Evolutionary conservation across 2,797 vertebrate genomes (phyloP).

Genomic region (Rhabdophis nuchalis): DNA sequence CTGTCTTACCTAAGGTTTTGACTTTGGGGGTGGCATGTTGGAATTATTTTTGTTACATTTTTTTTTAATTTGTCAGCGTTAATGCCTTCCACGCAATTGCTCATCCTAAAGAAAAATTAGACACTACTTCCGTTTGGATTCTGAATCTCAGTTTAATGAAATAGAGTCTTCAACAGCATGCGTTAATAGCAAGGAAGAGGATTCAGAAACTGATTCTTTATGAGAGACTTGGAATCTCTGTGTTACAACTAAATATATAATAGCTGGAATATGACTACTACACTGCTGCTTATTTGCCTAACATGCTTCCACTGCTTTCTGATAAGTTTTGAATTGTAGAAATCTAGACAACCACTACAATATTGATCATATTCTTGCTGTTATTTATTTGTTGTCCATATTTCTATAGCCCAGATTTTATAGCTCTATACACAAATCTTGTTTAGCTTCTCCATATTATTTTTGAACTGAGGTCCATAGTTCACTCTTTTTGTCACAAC

Average conservation of each 20-base stretch:
- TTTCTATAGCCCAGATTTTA: neutral
- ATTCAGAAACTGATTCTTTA: neutral
- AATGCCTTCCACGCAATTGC: neutral
- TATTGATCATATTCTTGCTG: neutral
- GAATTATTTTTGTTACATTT: neutral
- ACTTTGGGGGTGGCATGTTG: neutral
- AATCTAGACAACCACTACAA: neutral
- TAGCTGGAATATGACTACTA: neutral
- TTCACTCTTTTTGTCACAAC: neutral
- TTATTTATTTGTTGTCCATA: neutral
- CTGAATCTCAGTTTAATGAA: neutral
- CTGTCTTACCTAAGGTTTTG: neutral
- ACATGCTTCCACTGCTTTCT: neutral
- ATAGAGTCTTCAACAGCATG: neutral
- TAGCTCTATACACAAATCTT: neutral
- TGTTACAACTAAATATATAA: neutral
- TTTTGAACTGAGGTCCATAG: neutral
- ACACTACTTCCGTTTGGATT: neutral
- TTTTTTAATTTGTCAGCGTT: neutral
- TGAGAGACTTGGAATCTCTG: neutral
- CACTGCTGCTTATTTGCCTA: neutral
- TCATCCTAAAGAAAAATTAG: neutral
- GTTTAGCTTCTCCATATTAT: neutral
- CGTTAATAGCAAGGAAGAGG: neutral
- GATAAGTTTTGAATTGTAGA: neutral